phyloP scores from a whole-genome alignment of 2,113 vertebrate species.

The Dasyprocta punctata region DNA sequence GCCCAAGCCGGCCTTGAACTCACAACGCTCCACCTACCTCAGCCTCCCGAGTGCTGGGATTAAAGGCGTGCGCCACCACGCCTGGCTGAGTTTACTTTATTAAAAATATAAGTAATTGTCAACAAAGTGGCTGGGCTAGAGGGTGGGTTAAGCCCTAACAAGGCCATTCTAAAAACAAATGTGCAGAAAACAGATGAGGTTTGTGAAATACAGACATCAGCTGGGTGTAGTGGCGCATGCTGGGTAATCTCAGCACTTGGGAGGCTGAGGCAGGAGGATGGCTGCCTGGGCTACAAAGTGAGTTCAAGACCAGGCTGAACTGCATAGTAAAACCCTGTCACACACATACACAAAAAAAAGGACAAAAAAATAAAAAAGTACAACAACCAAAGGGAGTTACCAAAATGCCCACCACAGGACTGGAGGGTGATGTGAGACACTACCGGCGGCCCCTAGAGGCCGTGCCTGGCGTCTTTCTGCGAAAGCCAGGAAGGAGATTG shows the following conservation, averaged over 20 bases:
- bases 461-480: neutral
- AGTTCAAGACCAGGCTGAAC: neutral
- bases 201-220: too few relatives aligned
- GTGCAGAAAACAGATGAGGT: neutral
- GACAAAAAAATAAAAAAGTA: too few relatives aligned
- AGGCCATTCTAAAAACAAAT: neutral
- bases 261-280: neutral
- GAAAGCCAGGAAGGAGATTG: neutral
- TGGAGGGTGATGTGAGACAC: neutral
- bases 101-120: neutral
- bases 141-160: neutral
- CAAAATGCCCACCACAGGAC: neutral
- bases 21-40: too few relatives aligned
- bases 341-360: too few relatives aligned
- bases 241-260: neutral
- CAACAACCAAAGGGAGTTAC: neutral
- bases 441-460: neutral
- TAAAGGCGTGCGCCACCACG: too few relatives aligned
- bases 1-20: too few relatives aligned
- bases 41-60: too few relatives aligned
- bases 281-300: neutral
- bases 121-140: neutral
- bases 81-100: too few relatives aligned
- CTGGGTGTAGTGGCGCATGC: too few relatives aligned
- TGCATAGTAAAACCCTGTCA: neutral